Base-by-base conservation (phyloP, 2,888 invertebrate species). In the Dryobota labecula region DNA sequence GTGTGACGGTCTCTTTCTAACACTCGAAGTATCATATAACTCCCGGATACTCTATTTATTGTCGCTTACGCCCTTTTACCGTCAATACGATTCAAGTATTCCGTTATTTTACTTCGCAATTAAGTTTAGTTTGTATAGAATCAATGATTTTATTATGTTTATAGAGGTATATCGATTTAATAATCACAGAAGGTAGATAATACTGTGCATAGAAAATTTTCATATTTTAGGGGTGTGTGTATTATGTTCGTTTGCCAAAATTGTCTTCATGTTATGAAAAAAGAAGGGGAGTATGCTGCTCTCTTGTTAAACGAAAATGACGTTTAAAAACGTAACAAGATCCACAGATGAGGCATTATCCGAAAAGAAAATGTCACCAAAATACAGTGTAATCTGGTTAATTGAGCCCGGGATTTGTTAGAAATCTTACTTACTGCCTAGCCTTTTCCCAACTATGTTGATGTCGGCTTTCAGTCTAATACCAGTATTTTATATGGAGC, bases 141-240 rank as follows among this genome's bases (percentile, higher is more conserved):
- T 79, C 70, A 78, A 83, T 78, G 76, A 82, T 79, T 81, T 85
- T 83, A 84, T 74, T 83, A 83, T 67, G 74, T 74, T 81, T 74
- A 70, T 84, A 71, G 71, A 71, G 57, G 71, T 81, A 69, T 71
- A 78, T 74, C 62, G 56, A 70, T 73, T 70, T 56, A 73, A 47
- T 67, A 53, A 38, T 68, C 56, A 33, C 62, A 24, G 56, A 33
- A 24, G 2, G 51, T 43, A 38, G 43, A 53, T 33, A 64, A 47
- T 62, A 60, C 13, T 60, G 58, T 57, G 68, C 53, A 49, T 66
- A 54, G 54, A 66, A 43, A 51, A 47, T 45, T 54, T 38, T 57
- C 33, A 45, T 64, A 9, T 51, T 62, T 65, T 54, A 5, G 8
- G 49, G 30, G 41, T 58, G 47, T 73, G 54, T 13, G 30, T 43